Evolutionary conservation across 1,140 invertebrate species (phyloP).

Genomic region (Eriosoma lanigerum): DNA sequence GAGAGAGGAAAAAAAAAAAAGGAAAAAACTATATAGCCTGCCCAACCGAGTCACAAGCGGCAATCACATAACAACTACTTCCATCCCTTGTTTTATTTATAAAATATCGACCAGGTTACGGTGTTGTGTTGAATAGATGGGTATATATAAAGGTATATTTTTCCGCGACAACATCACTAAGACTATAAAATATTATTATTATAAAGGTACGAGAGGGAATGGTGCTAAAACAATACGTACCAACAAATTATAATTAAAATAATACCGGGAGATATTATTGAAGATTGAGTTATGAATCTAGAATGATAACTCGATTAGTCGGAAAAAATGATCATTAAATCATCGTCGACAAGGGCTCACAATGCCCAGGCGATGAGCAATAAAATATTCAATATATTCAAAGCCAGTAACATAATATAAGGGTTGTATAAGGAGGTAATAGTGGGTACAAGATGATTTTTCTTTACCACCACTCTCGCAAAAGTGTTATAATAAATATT

Average conservation of each 20-base stretch:
- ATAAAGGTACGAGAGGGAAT: too few species aligned
- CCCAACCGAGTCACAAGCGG: not conserved
- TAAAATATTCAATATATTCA: conserved; percentile 42
- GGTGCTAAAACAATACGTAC: too few species aligned
- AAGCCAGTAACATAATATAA: not conserved
- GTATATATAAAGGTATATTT: not conserved
- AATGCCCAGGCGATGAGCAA: conserved; percentile 10
- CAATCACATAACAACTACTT: conserved; percentile 3
- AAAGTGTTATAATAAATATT: conserved; percentile 50
- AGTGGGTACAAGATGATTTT: not conserved
- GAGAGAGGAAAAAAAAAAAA: conserved; percentile 12
- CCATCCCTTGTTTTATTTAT: conserved; percentile 38
- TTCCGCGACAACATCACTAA: too few species aligned
- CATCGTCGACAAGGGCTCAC: not conserved
- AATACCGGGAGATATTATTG: too few species aligned
- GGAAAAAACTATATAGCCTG: too few species aligned
- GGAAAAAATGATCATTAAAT: not conserved
- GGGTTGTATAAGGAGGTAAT: not conserved
- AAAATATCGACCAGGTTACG: conserved; percentile 23
- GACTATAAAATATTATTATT: too few species aligned
- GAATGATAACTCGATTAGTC: not conserved
- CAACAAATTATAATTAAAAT: too few species aligned
- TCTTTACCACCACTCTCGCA: not conserved
- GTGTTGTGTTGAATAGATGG: not conserved
- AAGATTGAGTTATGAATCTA: too few species aligned